Base-by-base conservation (phyloP, 1,140 invertebrate species). In the Pachyrhynchus sulphureomaculatus region DNA sequence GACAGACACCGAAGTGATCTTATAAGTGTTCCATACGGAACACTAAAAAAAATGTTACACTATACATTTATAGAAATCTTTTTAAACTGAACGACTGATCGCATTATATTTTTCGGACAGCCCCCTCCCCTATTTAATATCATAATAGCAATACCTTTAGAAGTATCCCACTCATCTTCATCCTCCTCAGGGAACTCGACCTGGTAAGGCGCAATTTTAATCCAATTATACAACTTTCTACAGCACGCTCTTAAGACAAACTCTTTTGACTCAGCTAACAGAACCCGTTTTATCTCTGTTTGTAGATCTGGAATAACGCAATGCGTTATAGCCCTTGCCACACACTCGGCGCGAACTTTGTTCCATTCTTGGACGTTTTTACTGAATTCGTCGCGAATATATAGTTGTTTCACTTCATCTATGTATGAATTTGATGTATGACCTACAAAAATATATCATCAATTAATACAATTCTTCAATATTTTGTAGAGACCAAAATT, bases 341-440 rank as follows among this genome's bases (percentile, higher is more conserved):
- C 88, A 56, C 93, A 92, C 66, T 94, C 88, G 0, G 86, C 85
- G 26, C 97, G 81, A 42, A 98, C 72, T 0, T 87, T 82, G 76
- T 99, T 99, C 98, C 98, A 99, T 60, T 96, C 92, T 72, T 98
- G 90, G 0, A 98, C 96, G 66, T 90, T 89, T 67, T 94, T 93
- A 68, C 92, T 95, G 76, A 96, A 99, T 76, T 98, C 97, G 80
- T 99, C 97, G 82, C 91, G 72, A 41, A 76, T 88, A 75, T 95
- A 98, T 0, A 98, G 78, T 59, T 93, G 88, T 68, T 95, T 93
- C 33, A 94, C 87, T 79, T 99, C 95, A 52, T 96, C 93, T 10
- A 96, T 81, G 72, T 95, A 98, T 20, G 82, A 85, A 1, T 85
- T 80, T 0, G 82, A 81, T 0, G 88, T 90, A 66, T 90, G 60